Base-by-base conservation (phyloP, 2,888 invertebrate genomes). In the Dynastes hyllus region DNA sequence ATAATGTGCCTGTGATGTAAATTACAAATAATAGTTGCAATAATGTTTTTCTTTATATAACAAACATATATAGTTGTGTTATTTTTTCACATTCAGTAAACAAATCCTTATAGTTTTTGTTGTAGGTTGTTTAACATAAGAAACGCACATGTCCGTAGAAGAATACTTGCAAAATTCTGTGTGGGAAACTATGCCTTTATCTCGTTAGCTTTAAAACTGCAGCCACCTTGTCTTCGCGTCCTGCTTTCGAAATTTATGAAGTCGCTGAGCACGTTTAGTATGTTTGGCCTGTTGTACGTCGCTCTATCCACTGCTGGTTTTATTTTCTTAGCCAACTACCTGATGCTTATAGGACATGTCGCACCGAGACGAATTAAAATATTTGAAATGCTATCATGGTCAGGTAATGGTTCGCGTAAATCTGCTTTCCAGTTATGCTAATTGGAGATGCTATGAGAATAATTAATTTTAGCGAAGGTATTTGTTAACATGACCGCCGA, bases 371-470 rank as follows among this genome's bases (percentile, higher is more conserved):
- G 73, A 40, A 73, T 73, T 73, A 73, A 73, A 73, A 73, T 73
- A 61, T 73, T 73, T 73, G 61, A 73, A 73, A 73, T 73, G 40
- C 73, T 73, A 61, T 73, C 73, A 40, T 37, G 58, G 40, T 9
- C 45, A 22, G 16, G 22, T 61, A 58, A 73, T 73, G 73, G 61
- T 73, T 61, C 61, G 27, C 69, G 69, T 61, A 45, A 58, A 73
- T 73, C 73, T 40, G 45, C 58, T 61, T 37, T 73, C 58, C 58
- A 73, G 58, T 73, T 73, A 73, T 73, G 73, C 61, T 73, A 73
- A 73, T 73, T 61, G 73, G 61, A 58, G 22, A 27, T 50, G n/a
- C 9, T 50, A 61, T 27, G 58, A 29, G 61, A 75, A 75, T 61
- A 61, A 63, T 75, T 75, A 75, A 75, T 75, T 61, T 73, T 69